Percentiles rank a stretch among this genome's conserved stretches.
phyloP scores from a whole-genome alignment of 2,888 invertebrate genomes.

The Cerastis leucographa region DNA sequence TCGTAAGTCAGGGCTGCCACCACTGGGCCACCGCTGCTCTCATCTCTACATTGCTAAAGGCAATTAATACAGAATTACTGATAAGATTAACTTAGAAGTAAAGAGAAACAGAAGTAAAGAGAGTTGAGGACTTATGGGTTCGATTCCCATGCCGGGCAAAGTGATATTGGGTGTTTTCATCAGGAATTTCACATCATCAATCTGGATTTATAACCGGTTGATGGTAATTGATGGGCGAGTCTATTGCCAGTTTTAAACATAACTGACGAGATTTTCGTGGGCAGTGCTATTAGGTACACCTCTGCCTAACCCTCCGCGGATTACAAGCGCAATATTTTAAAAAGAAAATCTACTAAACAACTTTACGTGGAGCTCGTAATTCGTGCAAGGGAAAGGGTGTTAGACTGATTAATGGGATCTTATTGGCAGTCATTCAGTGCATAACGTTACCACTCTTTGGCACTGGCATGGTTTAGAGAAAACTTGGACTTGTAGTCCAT shows the following conservation, averaged over 20 bases:
- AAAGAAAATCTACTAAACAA: constrained; percentile 5
- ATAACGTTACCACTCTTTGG: constrained; percentile 39
- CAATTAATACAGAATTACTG: neutral
- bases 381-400: constrained; percentile 52
- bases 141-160: neutral
- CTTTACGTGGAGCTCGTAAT: constrained; percentile 35
- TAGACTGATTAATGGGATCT: constrained; percentile 36
- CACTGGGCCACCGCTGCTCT: no score
- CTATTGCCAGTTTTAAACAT: no score
- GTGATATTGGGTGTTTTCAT: neutral
- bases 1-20: no score
- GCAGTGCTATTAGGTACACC: neutral
- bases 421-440: constrained; percentile 42
- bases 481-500: constrained; percentile 29
- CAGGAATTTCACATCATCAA: neutral
- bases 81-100: neutral
- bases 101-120: neutral
- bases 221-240: no score
- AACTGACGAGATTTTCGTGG: no score
- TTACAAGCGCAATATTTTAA: neutral
- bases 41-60: neutral
- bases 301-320: neutral
- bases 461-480: constrained; percentile 40
- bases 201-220: neutral
- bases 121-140: neutral